A percentile compares a stretch with the other conserved stretches of the same genome.
phyloP scores from a whole-genome alignment of 1,140 invertebrate species.

The Mya arenaria region DNA sequence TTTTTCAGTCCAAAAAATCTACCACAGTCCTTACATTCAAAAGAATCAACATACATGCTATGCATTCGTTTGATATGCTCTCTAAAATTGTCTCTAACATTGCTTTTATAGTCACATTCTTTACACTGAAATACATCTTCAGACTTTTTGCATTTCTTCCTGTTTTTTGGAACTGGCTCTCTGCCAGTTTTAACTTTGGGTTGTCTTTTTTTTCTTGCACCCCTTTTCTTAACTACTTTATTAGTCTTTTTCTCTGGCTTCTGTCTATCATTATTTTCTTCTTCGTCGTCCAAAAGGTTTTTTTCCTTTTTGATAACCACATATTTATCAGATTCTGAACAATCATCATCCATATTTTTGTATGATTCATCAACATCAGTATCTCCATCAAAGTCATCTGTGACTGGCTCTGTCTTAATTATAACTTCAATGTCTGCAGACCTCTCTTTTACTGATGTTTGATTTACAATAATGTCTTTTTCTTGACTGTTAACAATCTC shows the following conservation, averaged over 20 bases:
- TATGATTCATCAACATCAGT: slow-evolving; percentile 41
- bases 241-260: slow-evolving; percentile 19
- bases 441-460: neutral
- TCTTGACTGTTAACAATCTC: neutral
- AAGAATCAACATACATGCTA: slow-evolving; percentile 52
- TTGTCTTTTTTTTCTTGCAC: neutral
- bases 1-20: slow-evolving; percentile 70
- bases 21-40: slow-evolving; percentile 64
- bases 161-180: too few species aligned
- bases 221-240: neutral
- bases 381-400: slow-evolving; percentile 37
- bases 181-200: too few species aligned
- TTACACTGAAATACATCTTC: neutral
- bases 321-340: neutral
- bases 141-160: slow-evolving; percentile 5
- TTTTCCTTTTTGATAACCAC: neutral
- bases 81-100: slow-evolving; percentile 27
- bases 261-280: slow-evolving; percentile 15
- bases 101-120: slow-evolving; percentile 43
- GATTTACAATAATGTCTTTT: too few species aligned
- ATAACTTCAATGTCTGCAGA: too few species aligned
- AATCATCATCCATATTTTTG: neutral
- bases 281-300: neutral
- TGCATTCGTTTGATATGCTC: slow-evolving; percentile 52
- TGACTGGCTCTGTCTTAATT: slow-evolving; percentile 27